phyloP scores from a whole-genome alignment of 2,888 invertebrate genomes.

The Folsomia candida region DNA sequence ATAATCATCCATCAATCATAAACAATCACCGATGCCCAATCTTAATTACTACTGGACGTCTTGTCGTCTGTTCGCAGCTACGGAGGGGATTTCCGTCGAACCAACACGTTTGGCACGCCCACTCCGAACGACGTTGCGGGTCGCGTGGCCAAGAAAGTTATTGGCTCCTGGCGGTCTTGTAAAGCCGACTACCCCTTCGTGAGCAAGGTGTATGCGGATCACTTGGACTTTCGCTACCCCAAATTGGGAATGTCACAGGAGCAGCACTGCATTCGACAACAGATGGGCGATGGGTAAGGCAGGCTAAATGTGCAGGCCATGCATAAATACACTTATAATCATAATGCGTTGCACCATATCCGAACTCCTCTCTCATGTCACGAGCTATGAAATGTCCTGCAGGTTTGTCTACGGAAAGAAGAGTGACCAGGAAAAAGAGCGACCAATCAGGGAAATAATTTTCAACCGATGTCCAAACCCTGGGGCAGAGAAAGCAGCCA shows the following conservation, averaged over 20 bases:
- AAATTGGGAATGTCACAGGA: constrained; percentile 43
- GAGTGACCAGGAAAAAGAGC: constrained; percentile 27
- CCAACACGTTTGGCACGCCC: constrained; percentile 41
- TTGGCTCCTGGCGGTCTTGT: constrained; percentile 43
- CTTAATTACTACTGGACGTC: neutral
- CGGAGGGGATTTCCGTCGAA: constrained; percentile 30
- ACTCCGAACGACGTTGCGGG: constrained; percentile 47
- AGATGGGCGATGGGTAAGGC: constrained; percentile 19
- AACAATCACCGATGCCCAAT: neutral
- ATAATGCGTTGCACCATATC: too few species aligned
- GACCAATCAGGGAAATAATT: constrained; percentile 42
- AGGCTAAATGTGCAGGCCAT: neutral
- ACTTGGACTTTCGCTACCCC: constrained; percentile 43
- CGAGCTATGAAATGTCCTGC: neutral
- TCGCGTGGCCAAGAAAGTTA: constrained; percentile 37
- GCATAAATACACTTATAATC: neutral
- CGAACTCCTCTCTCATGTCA: too few species aligned
- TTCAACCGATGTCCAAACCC: constrained; percentile 47
- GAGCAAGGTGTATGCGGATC: constrained; percentile 46
- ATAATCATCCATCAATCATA: too few species aligned
- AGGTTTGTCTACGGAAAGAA: constrained; percentile 39
- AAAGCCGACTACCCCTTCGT: constrained; percentile 38
- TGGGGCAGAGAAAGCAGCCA: constrained; percentile 32
- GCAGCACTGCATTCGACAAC: constrained; percentile 31
- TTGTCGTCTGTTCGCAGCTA: constrained; percentile 22